Conservation (phyloP, 1,140 invertebrate species). For the Drosophila bocqueti region DNA sequence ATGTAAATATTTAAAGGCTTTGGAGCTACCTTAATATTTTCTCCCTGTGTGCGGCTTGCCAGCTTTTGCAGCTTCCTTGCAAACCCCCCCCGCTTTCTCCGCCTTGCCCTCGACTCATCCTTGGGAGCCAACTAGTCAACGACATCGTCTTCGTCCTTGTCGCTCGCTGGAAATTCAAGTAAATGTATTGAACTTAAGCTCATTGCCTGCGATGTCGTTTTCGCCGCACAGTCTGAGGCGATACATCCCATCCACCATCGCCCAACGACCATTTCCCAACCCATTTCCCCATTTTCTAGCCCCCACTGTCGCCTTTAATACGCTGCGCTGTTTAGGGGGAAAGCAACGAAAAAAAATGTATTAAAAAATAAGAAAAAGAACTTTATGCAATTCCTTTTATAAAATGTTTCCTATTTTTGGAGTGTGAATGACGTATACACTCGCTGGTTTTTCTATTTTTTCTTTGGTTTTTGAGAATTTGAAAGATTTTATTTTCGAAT, state of each 20-base stretch:
- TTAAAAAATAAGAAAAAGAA: slow-evolving; percentile 24
- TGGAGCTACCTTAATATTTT: background rate
- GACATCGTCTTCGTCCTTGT: slow-evolving; percentile 64
- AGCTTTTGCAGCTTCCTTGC: background rate
- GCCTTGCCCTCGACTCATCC: slow-evolving; percentile 17
- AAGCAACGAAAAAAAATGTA: background rate
- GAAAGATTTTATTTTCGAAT: background rate
- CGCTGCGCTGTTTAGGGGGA: slow-evolving; percentile 56
- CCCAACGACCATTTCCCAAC: background rate
- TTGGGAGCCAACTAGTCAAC: slow-evolving; percentile 73
- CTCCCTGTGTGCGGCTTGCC: background rate
- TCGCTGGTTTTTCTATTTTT: background rate
- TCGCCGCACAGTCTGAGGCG: slow-evolving; percentile 48
- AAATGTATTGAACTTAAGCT: slow-evolving; percentile 84
- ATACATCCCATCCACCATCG: slow-evolving; percentile 34
- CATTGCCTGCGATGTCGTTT: slow-evolving; percentile 75
- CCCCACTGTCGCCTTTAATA: slow-evolving; percentile 55
- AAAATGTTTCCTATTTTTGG: slow-evolving; percentile 72
- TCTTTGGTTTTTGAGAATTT: background rate
- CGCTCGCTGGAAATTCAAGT: slow-evolving; percentile 75
- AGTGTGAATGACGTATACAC: background rate
- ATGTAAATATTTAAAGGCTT: background rate
- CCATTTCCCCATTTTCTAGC: slow-evolving; percentile 10
- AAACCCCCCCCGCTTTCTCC: background rate
- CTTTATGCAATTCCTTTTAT: slow-evolving; percentile 79